Conservation (phyloP, 1,140 invertebrate genomes). For the Magallana gigas region DNA sequence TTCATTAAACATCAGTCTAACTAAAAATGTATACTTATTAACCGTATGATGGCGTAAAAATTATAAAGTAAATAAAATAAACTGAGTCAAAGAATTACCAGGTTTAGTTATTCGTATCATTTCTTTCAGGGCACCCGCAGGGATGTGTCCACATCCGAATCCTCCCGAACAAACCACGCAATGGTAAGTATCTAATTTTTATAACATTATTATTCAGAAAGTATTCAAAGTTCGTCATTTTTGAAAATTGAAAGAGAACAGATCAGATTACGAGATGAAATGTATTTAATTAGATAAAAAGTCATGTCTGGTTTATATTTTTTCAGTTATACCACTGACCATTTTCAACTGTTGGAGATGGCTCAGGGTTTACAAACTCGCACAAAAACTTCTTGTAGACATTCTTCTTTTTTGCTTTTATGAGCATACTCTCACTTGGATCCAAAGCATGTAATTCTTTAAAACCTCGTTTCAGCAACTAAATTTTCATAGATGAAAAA, state of each 20-base stretch:
- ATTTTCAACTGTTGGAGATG: constrained; percentile 34
- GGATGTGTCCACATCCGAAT: constrained; percentile 79
- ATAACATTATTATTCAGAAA: background rate
- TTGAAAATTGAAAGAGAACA: no score
- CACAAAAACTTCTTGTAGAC: constrained; percentile 67
- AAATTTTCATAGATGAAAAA: background rate
- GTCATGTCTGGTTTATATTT: background rate
- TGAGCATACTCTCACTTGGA: constrained; percentile 72
- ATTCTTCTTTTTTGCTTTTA: constrained; percentile 63
- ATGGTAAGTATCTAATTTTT: constrained; percentile 74
- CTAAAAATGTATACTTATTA: no score
- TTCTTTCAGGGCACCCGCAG: constrained; percentile 74
- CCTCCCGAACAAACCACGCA: constrained; percentile 73
- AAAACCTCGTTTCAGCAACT: constrained; percentile 54
- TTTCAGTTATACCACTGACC: constrained; percentile 24
- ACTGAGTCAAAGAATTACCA: constrained; percentile 61
- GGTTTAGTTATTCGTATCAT: constrained; percentile 77
- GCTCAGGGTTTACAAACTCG: constrained; percentile 61
- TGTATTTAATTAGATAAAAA: no score
- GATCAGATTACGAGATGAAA: no score
- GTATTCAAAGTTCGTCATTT: background rate
- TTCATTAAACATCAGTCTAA: no score
- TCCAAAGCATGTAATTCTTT: constrained; percentile 71
- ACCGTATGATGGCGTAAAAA: no score
- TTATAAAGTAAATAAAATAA: no score